Evolutionary conservation across 2,797 vertebrate genomes (phyloP).

Genomic region (Sebastes vulpes): DNA sequence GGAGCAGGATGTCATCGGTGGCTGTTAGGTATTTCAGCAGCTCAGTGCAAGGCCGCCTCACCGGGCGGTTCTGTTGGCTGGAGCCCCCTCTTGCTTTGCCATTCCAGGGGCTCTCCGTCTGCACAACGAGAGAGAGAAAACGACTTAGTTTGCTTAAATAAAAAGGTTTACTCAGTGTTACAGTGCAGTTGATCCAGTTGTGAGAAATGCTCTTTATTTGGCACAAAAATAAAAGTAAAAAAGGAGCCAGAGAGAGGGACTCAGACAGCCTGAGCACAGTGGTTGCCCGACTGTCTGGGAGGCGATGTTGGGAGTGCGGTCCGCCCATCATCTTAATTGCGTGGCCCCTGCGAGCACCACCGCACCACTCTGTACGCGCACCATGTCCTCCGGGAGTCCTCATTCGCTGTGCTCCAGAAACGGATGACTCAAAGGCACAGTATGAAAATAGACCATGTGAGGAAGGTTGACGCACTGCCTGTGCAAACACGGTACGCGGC

Average conservation of each 20-base stretch:
- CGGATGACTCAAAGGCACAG: constrained; percentile 84
- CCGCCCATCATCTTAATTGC: constrained; percentile 86
- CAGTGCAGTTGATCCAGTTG: constrained; percentile 28
- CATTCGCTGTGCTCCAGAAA: constrained; percentile 84
- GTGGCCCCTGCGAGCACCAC: constrained; percentile 72
- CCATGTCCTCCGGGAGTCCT: constrained; percentile 82
- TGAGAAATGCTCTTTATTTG: constrained; percentile 40
- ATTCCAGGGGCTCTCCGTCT: constrained; percentile 97
- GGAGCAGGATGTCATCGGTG: constrained; percentile 95
- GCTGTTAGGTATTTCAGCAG: constrained; percentile 99
- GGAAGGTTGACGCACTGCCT: constrained; percentile 69
- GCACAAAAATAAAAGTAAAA: constrained; percentile 47
- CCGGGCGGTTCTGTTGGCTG: constrained; percentile 94
- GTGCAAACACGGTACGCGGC: constrained; percentile 64
- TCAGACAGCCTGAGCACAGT: constrained; percentile 51
- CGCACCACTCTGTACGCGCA: constrained; percentile 66
- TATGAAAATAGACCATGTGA: constrained; percentile 84
- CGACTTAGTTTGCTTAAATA: constrained; percentile 23
- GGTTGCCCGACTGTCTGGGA: constrained; percentile 72
- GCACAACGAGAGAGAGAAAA: constrained; percentile 30
- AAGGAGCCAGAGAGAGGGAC: constrained; percentile 27
- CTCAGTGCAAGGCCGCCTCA: constrained; percentile 98
- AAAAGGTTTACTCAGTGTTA: constrained; percentile 18
- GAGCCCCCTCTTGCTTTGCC: constrained; percentile 94
- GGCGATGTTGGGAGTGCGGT: constrained; percentile 64